Percentiles rank a stretch among this genome's conserved stretches.
phyloP scores from a whole-genome alignment of 2,888 invertebrate species.

The Scrobipalpa costella region DNA sequence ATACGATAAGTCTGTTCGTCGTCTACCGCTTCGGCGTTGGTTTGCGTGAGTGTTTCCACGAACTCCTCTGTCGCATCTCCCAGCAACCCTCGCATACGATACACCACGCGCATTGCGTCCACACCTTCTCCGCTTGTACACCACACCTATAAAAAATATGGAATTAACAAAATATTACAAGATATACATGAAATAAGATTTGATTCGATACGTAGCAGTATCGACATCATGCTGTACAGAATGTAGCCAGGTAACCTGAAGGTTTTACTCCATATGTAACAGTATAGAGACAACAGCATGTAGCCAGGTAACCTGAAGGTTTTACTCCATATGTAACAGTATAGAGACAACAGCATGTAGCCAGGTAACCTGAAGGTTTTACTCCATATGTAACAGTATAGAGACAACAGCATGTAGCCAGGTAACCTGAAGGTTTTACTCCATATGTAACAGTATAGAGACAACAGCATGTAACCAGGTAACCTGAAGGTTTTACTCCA shows the following conservation, averaged over 20 bases:
- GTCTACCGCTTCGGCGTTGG: slow-evolving; percentile 92
- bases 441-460: neutral
- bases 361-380: no score
- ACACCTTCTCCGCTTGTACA: slow-evolving; percentile 93
- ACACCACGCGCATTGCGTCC: slow-evolving; percentile 98
- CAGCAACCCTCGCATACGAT: slow-evolving; percentile 97
- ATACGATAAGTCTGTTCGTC: slow-evolving; percentile 94
- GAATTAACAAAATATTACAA: neutral
- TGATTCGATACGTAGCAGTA: neutral
- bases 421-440: no score
- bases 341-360: no score
- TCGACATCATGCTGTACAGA: neutral
- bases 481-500: no score
- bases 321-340: no score
- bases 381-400: no score
- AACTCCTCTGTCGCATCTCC: slow-evolving; percentile 99
- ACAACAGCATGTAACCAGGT: neutral
- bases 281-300: no score
- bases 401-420: no score
- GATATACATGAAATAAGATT: neutral
- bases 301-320: no score
- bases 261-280: no score
- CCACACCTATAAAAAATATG: slow-evolving; percentile 84
- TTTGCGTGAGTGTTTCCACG: slow-evolving; percentile 94
- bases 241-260: neutral